Evolutionary conservation across 2,888 invertebrate genomes (phyloP).

Genomic region (Leptura quadrifasciata): DNA sequence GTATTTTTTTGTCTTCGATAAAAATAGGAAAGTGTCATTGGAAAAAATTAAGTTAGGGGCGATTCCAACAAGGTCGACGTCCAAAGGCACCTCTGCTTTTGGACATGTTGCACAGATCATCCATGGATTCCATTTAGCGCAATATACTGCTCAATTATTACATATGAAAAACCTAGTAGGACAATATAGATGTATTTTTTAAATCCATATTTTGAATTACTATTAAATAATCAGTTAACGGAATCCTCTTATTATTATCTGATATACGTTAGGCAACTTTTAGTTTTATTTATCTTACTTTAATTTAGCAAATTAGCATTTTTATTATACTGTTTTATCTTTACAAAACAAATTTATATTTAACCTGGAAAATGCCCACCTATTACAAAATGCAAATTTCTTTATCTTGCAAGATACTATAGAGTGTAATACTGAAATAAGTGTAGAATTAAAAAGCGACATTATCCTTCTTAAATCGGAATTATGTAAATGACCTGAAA

Average conservation of each 20-base stretch:
- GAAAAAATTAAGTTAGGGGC: no score
- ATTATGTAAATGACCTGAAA: not conserved
- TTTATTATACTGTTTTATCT: conserved; percentile 5
- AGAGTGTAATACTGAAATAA: conserved; percentile 9
- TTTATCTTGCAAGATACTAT: conserved; percentile 9
- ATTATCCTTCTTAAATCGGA: not conserved
- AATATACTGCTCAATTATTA: no score
- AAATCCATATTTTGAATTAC: no score
- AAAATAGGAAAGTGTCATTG: no score
- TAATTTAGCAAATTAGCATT: not conserved
- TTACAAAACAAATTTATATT: conserved; percentile 2
- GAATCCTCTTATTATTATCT: not conserved
- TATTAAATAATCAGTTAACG: no score
- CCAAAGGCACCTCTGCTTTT: no score
- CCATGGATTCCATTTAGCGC: no score
- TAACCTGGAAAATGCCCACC: conserved; percentile 1
- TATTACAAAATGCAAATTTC: conserved; percentile 21
- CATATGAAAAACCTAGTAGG: no score
- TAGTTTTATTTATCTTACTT: not conserved
- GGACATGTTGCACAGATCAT: no score
- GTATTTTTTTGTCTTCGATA: no score
- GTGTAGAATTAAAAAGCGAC: conserved; percentile 17
- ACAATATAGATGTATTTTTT: no score
- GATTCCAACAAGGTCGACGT: no score
- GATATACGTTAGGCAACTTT: not conserved